Evolutionary conservation across 2,888 invertebrate genomes (phyloP), one percentile per base, ranked within the genome.

Genomic region (Euphydryas editha): DNA sequence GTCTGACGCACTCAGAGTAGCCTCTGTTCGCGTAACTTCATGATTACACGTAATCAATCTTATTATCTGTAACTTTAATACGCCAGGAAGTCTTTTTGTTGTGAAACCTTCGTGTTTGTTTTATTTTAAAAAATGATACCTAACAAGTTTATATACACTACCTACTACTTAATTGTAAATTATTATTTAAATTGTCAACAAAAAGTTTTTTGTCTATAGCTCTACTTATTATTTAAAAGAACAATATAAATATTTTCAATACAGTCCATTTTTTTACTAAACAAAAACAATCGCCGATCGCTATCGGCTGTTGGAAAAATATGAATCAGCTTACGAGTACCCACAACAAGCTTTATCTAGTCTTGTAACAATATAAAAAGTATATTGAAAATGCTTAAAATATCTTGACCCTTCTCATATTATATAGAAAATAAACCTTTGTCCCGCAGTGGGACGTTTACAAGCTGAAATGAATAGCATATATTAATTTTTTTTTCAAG

Each of bases 51-150:
- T 77, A 81, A 80, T 79, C 75, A 73, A 70, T 72, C 75, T 76
- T 72, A 78, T 78, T 78, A 78, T 75, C 72, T 74, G 67, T 72
- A 65, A 71, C 73, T 70, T 75, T 76, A 73, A 70, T 77, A 71
- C 20, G 57, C 68, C 81, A 87, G 86, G 87, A 88, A 89, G 82
- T 80, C 74, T 86, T 87, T 87, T 88, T 88, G 75, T 77, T 74
- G 55, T 44, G 74, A 79, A 85, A 80, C 86, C 84, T 88, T 85
- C 83, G 76, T 71, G 74, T 75, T 69, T 65, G 47, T 72, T 18
- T 46, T n/a, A n/a, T 72, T 18, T 30, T 30, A 7, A 30, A 30
- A 4, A 7, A 30, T 30, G 8, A 30, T 30, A 30, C 30, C 6
- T 30, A 30, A 30, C 30, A 30, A 30, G 30, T 30, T 30, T 30